phyloP scores from a whole-genome alignment of 2,888 invertebrate species.

The Mallateleia sp. region DNA sequence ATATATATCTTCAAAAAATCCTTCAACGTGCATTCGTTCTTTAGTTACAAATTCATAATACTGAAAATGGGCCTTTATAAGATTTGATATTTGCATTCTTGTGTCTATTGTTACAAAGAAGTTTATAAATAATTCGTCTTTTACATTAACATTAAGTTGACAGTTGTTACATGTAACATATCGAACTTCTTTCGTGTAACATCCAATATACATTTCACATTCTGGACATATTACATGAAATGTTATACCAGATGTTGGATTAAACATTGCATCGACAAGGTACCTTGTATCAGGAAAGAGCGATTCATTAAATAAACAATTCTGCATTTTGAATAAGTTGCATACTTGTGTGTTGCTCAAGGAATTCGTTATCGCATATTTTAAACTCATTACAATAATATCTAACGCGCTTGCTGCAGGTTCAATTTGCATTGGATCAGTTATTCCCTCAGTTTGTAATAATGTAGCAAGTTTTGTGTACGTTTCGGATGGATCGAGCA shows the following conservation, averaged over 20 bases:
- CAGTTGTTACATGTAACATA: constrained; percentile 6
- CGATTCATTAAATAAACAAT: constrained; percentile 15
- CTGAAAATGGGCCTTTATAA: background rate
- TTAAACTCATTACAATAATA: constrained; percentile 13
- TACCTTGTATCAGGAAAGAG: no score
- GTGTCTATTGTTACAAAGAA: constrained; percentile 3
- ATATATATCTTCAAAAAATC: background rate
- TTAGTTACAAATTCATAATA: background rate
- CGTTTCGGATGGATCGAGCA: background rate
- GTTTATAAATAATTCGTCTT: constrained; percentile 2
- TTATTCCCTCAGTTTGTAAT: constrained; percentile 13
- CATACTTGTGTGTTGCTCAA: constrained; percentile 1
- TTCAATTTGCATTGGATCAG: constrained; percentile 12
- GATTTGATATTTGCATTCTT: constrained; percentile 2
- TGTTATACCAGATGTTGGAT: background rate
- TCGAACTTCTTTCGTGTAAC: constrained; percentile 16
- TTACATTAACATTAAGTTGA: background rate
- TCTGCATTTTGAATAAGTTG: constrained; percentile 2
- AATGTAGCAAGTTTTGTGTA: background rate
- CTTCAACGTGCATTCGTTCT: no score
- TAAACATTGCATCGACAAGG: constrained; percentile 13
- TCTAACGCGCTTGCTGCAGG: constrained; percentile 5
- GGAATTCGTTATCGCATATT: background rate
- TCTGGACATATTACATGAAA: constrained; percentile 9
- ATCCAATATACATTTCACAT: constrained; percentile 15